Evolutionary conservation across 1,140 invertebrate genomes (phyloP).

Genomic region (Pseudomyrmex gracilis): DNA sequence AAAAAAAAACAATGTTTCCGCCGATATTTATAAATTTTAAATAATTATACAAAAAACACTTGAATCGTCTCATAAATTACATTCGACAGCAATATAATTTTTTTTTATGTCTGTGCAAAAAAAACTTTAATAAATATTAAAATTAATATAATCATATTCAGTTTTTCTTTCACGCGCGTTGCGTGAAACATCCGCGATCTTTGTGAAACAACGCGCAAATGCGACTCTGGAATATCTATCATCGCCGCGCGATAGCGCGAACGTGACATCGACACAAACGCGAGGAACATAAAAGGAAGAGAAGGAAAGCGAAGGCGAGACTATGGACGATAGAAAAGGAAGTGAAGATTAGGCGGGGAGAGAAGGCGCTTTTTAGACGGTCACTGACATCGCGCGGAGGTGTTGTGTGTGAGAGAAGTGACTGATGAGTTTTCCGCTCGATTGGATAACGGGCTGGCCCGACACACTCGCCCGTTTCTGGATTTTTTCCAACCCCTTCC

Average conservation of each 20-base stretch:
- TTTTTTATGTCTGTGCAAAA: no score
- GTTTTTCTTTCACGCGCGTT: slow-evolving; percentile 7
- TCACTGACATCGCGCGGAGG: slow-evolving; percentile 56
- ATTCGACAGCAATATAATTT: no score
- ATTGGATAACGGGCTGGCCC: slow-evolving; percentile 66
- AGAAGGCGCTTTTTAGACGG: slow-evolving; percentile 65
- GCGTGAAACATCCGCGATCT: not conserved
- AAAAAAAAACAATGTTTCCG: slow-evolving; percentile 1
- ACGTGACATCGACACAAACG: slow-evolving; percentile 1
- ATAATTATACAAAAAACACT: no score
- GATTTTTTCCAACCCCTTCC: slow-evolving; percentile 52
- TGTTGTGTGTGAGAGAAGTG: slow-evolving; percentile 57
- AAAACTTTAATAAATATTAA: not conserved
- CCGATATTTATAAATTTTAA: slow-evolving; percentile 12
- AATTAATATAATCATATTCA: not conserved
- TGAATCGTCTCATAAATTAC: no score
- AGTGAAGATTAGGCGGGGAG: slow-evolving; percentile 62
- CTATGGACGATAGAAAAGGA: slow-evolving; percentile 35
- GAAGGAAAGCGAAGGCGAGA: slow-evolving; percentile 6
- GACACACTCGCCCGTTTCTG: slow-evolving; percentile 60
- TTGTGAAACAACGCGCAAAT: slow-evolving; percentile 29
- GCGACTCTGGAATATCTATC: slow-evolving; percentile 39
- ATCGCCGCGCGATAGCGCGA: slow-evolving; percentile 7
- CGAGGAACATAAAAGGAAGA: not conserved
- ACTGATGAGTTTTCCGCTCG: slow-evolving; percentile 78